phyloP scores from a whole-genome alignment of 2,797 vertebrate species.

The Enteromius trimaculatus region DNA sequence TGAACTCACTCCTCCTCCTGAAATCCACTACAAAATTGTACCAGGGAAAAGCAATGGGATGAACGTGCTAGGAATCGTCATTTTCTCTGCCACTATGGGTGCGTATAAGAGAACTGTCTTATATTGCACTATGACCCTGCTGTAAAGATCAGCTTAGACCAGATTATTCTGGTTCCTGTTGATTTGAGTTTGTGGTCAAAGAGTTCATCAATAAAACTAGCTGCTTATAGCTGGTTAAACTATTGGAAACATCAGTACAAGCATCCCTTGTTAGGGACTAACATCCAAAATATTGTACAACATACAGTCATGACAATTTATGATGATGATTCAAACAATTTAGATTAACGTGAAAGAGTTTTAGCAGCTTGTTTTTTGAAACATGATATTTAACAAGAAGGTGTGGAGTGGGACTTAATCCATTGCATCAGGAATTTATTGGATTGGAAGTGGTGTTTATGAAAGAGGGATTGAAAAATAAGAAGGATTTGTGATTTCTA shows the following conservation, averaged over 20 bases:
- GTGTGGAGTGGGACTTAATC: too few relatives aligned
- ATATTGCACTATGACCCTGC: background rate
- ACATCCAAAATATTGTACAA: background rate
- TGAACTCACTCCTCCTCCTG: conserved; percentile 85
- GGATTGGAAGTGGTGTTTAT: too few relatives aligned
- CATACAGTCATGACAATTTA: background rate
- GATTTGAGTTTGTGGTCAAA: background rate
- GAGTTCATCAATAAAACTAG: background rate
- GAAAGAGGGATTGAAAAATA: too few relatives aligned
- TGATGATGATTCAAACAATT: background rate
- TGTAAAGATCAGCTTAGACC: background rate
- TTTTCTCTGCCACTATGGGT: conserved; percentile 91
- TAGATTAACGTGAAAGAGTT: background rate
- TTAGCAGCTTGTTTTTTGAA: background rate
- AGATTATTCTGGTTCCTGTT: background rate
- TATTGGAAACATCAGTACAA: background rate
- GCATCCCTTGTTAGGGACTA: background rate
- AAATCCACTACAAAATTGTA: conserved; percentile 83
- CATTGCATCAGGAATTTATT: too few relatives aligned
- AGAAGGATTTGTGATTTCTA: background rate
- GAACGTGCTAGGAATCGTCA: conserved; percentile 90
- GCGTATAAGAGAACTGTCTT: conserved; percentile 37
- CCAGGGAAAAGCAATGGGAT: conserved; percentile 87
- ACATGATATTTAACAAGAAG: background rate
- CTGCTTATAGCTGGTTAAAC: background rate